phyloP scores from a whole-genome alignment of 2,797 vertebrate species.

The Pangasius mekongensis region DNA sequence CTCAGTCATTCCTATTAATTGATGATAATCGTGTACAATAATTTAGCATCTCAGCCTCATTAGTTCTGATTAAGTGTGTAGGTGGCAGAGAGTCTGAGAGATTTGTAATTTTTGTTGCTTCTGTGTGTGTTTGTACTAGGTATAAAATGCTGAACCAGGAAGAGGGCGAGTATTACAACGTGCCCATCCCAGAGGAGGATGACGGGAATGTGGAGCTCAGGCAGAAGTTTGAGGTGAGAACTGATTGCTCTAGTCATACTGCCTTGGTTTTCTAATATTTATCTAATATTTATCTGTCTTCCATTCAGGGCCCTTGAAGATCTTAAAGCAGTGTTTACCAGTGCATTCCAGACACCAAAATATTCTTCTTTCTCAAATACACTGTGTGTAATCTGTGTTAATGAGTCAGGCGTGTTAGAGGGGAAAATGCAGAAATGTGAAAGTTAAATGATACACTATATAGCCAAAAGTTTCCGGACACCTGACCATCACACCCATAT shows the following conservation, averaged over 20 bases:
- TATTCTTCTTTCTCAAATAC: background rate
- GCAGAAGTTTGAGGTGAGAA: constrained; percentile 95
- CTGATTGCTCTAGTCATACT: background rate
- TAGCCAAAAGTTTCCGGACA: too few species aligned
- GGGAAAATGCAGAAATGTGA: background rate
- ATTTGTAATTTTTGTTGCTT: background rate
- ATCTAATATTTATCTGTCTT: background rate
- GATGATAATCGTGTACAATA: background rate
- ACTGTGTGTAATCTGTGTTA: background rate
- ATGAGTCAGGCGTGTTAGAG: background rate
- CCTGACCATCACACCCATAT: too few species aligned
- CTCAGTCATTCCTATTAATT: background rate
- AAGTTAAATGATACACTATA: background rate
- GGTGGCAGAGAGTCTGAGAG: background rate
- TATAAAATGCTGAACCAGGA: constrained; percentile 95
- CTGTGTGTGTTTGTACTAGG: constrained; percentile 70
- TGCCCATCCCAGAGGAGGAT: constrained; percentile 93
- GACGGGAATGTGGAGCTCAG: constrained; percentile 90
- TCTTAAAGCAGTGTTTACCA: background rate
- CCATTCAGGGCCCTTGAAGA: background rate
- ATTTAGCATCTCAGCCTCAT: background rate
- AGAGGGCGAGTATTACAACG: constrained; percentile 97
- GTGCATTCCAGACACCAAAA: background rate
- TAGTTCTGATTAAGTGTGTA: background rate
- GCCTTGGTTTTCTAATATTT: background rate